phyloP scores from a whole-genome alignment of 2,888 invertebrate genomes.

The Argynnis bischoffii region DNA sequence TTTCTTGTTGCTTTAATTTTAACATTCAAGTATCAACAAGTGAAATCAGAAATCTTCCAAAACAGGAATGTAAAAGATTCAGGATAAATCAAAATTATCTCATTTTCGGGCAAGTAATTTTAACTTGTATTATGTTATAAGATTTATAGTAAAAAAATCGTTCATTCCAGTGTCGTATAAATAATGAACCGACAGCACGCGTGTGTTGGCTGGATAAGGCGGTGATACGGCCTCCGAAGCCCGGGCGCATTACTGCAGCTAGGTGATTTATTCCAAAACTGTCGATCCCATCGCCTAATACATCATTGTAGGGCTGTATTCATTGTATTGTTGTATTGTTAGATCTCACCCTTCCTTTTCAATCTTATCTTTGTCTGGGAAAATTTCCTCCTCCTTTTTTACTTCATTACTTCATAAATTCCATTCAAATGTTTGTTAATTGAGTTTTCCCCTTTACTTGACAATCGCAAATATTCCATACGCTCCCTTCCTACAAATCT shows the following conservation, averaged over 20 bases:
- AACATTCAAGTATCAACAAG: too few species aligned
- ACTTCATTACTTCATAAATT: constrained; percentile 22
- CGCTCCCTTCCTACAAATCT: constrained; percentile 5
- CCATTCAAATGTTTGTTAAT: constrained; percentile 18
- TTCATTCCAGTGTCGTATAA: constrained; percentile 42
- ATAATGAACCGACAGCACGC: constrained; percentile 40
- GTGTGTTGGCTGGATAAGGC: constrained; percentile 37
- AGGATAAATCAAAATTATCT: constrained; percentile 21
- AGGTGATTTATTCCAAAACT: constrained; percentile 57
- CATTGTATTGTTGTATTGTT: constrained; percentile 55
- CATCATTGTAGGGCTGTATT: constrained; percentile 55
- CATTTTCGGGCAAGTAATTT: constrained; percentile 7
- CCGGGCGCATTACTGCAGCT: constrained; percentile 42
- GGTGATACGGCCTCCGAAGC: constrained; percentile 39
- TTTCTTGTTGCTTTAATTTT: too few species aligned
- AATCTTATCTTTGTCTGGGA: constrained; percentile 40
- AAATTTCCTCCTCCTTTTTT: constrained; percentile 29
- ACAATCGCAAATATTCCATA: constrained; percentile 10
- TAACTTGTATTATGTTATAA: constrained; percentile 23
- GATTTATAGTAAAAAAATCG: constrained; percentile 43
- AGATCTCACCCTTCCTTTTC: constrained; percentile 40
- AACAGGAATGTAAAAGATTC: not conserved
- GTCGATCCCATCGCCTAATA: constrained; percentile 57
- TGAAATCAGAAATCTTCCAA: too few species aligned
- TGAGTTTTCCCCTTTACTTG: constrained; percentile 24